phyloP scores from a whole-genome alignment of 2,797 vertebrate genomes.

The Pseudomugil tenellus region DNA sequence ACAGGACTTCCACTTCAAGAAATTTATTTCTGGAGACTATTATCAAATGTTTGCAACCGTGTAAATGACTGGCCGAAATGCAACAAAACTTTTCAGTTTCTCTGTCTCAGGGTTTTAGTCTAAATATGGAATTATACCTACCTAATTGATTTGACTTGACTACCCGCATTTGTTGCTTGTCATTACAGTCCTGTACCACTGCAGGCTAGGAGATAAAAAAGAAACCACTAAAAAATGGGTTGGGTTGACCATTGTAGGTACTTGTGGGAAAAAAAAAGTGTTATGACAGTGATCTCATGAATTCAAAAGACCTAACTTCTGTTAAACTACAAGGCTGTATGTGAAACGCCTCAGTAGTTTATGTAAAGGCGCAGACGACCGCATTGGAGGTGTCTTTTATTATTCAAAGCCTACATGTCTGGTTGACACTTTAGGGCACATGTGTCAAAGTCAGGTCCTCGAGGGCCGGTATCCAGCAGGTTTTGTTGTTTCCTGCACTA shows the following conservation, averaged over 20 bases:
- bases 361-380: background rate
- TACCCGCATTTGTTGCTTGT: background rate
- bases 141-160: no score
- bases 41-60: no score
- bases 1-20: no score
- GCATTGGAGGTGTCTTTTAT: background rate
- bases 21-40: no score
- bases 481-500: no score
- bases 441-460: no score
- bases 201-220: no score
- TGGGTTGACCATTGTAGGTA: background rate
- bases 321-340: no score
- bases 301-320: background rate
- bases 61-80: no score
- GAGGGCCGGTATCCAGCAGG: no score
- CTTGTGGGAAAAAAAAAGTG: background rate
- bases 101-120: no score
- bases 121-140: background rate
- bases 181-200: background rate
- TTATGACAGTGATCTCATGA: background rate
- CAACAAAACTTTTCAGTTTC: no score
- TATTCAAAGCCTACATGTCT: background rate
- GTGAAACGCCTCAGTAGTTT: background rate
- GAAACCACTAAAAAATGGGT: background rate
- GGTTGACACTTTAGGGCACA: background rate